Conservation (phyloP, 2,113 vertebrate species). For the Puma concolor region DNA sequence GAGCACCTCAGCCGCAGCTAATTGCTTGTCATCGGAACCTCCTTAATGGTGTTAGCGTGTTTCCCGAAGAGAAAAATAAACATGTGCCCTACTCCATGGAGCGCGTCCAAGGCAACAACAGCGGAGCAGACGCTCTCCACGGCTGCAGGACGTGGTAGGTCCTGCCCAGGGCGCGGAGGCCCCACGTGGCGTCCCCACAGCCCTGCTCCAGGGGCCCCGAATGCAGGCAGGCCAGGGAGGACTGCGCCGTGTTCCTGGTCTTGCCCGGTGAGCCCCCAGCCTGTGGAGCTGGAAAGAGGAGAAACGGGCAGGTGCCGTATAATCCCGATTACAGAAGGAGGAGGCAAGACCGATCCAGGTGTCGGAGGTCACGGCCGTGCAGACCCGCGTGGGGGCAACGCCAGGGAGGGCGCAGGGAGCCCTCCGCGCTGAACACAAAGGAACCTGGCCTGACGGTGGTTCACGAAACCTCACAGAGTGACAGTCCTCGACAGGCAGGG, state of each 20-base stretch:
- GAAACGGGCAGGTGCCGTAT: no score
- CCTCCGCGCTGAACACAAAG: neutral
- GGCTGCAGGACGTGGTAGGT: neutral
- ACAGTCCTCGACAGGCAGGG: rapidly evolving
- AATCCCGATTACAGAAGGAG: neutral
- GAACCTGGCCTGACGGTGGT: neutral
- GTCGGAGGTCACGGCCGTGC: neutral
- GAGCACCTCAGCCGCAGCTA: neutral
- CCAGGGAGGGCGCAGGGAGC: neutral
- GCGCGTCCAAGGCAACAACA: neutral
- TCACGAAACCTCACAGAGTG: neutral
- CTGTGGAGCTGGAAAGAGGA: neutral
- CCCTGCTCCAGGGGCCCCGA: rapidly evolving
- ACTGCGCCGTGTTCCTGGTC: rapidly evolving
- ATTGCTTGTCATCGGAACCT: neutral
- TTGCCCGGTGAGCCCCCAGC: rapidly evolving
- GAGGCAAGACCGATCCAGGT: neutral
- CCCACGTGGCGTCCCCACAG: rapidly evolving
- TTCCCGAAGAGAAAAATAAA: neutral
- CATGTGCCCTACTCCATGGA: neutral
- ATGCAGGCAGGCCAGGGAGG: rapidly evolving
- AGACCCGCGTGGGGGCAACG: neutral
- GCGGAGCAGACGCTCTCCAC: neutral
- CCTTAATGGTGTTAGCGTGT: neutral
- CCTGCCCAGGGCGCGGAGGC: neutral